Evolutionary conservation across 2,888 invertebrate genomes (phyloP), one percentile per base, ranked within the genome.

Genomic region (Leptinotarsa peninsularis): DNA sequence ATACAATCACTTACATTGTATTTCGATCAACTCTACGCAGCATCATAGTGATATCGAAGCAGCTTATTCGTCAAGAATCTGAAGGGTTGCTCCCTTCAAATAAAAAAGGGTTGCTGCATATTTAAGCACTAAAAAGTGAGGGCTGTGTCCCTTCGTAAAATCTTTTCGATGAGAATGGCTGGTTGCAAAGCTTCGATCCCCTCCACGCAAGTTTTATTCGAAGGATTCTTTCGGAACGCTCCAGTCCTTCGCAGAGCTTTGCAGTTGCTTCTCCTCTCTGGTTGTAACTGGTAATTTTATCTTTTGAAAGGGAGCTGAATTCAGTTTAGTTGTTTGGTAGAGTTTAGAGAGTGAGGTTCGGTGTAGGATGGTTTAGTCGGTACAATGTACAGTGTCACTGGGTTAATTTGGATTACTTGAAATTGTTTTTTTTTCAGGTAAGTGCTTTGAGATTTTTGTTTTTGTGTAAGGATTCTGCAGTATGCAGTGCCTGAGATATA

Each of bases 211-310:
- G 67, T 60, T 77, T 68, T 71, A 75, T 79, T 75, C 78, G 76
- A 78, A 79, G 76, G 76, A 78, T 69, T 74, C 71, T 74, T 68
- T 74, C 69, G 75, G 54, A 71, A 71, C 70, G 68, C 72, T 76
- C 76, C 75, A 76, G 79, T 78, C 74, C 66, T 75, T 75, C 74
- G 73, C 75, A 80, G 81, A 81, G 83, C 82, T 84, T 84, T 85
- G 82, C 82, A 84, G 83, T 84, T 84, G 84, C 84, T 84, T 84
- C 85, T 85, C 85, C 85, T 85, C 84, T 85, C 85, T 84, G 72
- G 77, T 78, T 67, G 52, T 50, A 63, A 52, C 18, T 43, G 15
- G 27, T 56, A 49, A 17, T 43, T 73, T 63, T n/a, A 17, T n/a
- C 63, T 63, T 58, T 23, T 23, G 17, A 18, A 49, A 50, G 52